phyloP scores from a whole-genome alignment of 37 sponge, comb jelly and placozoan genomes.

The Agelas oroides region DNA sequence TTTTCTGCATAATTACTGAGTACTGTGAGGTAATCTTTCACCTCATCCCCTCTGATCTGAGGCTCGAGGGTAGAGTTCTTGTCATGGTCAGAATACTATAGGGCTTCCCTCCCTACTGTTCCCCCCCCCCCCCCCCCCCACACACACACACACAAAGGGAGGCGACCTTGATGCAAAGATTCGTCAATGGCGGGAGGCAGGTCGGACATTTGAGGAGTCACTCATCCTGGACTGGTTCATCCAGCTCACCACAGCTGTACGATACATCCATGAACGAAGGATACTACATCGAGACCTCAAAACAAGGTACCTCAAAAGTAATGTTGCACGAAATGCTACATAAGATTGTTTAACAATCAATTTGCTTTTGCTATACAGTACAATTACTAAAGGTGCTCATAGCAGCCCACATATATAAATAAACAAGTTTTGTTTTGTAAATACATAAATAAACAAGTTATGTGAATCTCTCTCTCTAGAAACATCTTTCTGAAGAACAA shows the following conservation, averaged over 20 bases:
- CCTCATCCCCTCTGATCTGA: no score
- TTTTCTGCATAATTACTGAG: conserved; percentile 97
- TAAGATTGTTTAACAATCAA: no score
- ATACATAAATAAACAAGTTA: no score
- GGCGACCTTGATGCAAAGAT: conserved; percentile 94
- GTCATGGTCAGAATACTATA: no score
- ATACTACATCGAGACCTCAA: conserved; percentile 97
- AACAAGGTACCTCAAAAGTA: conserved; percentile 60
- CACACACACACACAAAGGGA: conserved; percentile 56
- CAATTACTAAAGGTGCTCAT: no score
- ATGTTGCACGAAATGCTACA: no score
- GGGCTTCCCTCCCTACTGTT: no score
- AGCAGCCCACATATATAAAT: no score
- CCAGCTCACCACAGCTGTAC: conserved; percentile 91
- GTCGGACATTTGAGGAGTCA: conserved; percentile 68
- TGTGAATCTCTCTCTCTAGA: conserved; percentile 23
- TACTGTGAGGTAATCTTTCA: conserved; percentile 93
- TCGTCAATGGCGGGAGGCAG: conserved; percentile 57
- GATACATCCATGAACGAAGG: conserved; percentile 93
- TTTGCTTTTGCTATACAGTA: no score
- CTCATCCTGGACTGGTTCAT: conserved; percentile 96
- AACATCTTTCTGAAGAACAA: conserved; percentile 94
- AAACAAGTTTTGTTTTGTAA: no score
- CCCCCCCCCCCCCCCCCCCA: no score
- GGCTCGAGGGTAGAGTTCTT: no score